Conservation (phyloP, 2,113 vertebrate species). For the Chauna torquata region DNA sequence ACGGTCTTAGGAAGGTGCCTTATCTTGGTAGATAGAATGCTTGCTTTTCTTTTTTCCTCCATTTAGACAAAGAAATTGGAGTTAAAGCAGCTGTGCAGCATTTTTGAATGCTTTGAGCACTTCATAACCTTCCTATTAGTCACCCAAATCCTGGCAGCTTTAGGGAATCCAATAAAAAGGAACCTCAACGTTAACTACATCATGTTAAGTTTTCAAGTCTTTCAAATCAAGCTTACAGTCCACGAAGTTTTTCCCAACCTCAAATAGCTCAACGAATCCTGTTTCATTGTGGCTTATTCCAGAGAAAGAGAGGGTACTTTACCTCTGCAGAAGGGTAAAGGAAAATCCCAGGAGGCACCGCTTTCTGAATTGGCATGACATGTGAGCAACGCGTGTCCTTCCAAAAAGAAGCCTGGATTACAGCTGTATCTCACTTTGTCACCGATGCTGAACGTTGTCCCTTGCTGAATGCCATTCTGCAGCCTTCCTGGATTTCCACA, state of each 20-base stretch:
- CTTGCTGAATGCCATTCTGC: conserved; percentile 92
- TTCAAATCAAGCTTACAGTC: background rate
- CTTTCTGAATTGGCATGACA: conserved; percentile 86
- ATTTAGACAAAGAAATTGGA: background rate
- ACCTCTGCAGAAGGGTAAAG: conserved; percentile 97
- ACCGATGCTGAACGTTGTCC: conserved; percentile 91
- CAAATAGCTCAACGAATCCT: background rate
- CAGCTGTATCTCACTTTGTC: conserved; percentile 98
- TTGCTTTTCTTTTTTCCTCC: background rate
- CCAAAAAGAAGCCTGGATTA: conserved; percentile 89
- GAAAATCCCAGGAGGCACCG: conserved; percentile 95
- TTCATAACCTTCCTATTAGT: background rate
- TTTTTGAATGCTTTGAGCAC: background rate
- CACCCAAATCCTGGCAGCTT: background rate
- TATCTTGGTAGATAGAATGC: background rate
- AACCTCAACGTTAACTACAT: background rate
- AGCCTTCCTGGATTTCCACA: conserved; percentile 95
- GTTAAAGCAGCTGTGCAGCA: background rate
- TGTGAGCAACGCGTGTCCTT: conserved; percentile 93
- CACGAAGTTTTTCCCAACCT: background rate
- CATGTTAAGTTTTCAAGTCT: background rate
- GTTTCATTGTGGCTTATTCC: background rate
- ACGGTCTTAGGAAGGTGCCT: accelerated
- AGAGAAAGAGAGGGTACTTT: background rate
- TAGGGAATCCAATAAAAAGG: background rate